These are phyloP conservation scores for Brachyhypopomus occidentalis DNA, from an alignment of 2,113 vertebrate genomes.

Conservation along the genomic window DNA sequence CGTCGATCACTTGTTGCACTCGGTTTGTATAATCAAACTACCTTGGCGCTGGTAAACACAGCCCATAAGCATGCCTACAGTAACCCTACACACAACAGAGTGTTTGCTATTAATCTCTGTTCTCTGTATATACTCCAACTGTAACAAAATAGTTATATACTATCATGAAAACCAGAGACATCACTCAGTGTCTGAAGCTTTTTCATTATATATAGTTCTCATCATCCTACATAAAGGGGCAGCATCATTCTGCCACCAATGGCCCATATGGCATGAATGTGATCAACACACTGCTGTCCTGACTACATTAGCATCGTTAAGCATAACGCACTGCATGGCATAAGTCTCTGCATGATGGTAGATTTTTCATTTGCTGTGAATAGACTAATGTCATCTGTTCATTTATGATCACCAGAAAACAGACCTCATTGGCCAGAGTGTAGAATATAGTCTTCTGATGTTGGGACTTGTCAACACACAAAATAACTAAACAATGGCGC, in stretches of 20 bases:
- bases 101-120: too few species aligned
- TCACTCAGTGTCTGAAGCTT: too few species aligned
- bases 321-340: background rate
- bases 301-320: background rate
- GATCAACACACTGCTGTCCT: too few species aligned
- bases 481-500: background rate
- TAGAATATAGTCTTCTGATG: background rate
- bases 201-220: too few species aligned
- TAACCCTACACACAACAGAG: too few species aligned
- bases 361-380: too few species aligned
- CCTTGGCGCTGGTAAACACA: background rate
- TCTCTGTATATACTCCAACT: background rate
- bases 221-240: too few species aligned
- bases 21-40: background rate
- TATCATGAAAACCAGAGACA: too few species aligned
- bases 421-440: background rate
- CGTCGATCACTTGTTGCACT: slow-evolving; percentile 16
- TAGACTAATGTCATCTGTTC: too few species aligned
- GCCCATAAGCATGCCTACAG: background rate
- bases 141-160: background rate
- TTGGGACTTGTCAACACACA: background rate
- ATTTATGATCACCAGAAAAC: background rate
- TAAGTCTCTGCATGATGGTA: background rate
- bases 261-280: too few species aligned
- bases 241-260: too few species aligned